phyloP scores from a whole-genome alignment of 2,113 vertebrate genomes.

The Corythaixoides concolor region DNA sequence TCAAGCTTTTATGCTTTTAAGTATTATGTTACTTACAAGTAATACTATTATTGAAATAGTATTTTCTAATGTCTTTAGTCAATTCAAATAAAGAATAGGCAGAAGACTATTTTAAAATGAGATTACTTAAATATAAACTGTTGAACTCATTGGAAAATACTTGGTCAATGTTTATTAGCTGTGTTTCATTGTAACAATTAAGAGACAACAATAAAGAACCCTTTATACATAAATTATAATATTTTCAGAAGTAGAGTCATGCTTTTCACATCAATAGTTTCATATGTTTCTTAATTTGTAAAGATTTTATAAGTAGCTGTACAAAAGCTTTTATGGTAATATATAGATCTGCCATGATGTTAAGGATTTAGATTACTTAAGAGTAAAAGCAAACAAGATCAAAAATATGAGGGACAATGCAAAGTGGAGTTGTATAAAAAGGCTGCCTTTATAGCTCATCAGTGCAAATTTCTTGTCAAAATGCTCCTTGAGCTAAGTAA shows the following conservation, averaged over 20 bases:
- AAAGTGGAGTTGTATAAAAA: conserved; percentile 41
- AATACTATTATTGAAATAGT: background rate
- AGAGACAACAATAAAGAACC: background rate
- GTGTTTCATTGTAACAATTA: background rate
- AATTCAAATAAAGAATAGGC: background rate
- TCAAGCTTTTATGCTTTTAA: background rate
- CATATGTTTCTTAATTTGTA: background rate
- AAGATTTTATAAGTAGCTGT: conserved; percentile 10
- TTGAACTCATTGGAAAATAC: background rate
- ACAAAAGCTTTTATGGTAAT: conserved; percentile 31
- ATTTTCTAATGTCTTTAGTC: background rate
- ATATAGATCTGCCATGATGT: background rate
- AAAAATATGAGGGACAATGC: conserved; percentile 58
- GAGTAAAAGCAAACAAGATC: conserved; percentile 31
- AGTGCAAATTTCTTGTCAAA: conserved; percentile 73
- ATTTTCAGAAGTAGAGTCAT: background rate
- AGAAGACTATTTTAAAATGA: background rate
- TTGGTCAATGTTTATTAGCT: background rate
- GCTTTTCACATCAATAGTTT: conserved; percentile 20
- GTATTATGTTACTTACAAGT: background rate
- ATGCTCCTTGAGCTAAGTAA: conserved; percentile 64
- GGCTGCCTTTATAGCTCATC: conserved; percentile 68
- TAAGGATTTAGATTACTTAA: conserved; percentile 44
- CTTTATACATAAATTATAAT: background rate
- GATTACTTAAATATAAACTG: background rate